Evolutionary conservation across 2,888 invertebrate genomes (phyloP), one percentile per base, ranked within the genome.

Genomic region (Perdita meconis): DNA sequence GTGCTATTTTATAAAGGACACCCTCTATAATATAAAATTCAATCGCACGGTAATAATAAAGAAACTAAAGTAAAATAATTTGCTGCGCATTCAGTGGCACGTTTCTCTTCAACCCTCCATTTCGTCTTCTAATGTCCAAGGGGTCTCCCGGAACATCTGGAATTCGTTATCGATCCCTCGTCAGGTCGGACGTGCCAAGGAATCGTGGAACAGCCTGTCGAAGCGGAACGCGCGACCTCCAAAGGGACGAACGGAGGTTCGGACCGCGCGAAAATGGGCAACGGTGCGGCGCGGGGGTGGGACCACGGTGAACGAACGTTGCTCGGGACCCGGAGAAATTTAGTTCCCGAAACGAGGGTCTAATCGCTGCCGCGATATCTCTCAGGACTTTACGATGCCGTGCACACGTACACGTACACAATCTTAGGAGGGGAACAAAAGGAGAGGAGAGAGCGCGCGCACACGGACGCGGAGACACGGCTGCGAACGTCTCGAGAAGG

Each of bases 271-370:
- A 59, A 51, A 70, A 65, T 38, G 60, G 56, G 30, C 59, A 69
- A n/a, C 40, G 13, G n/a, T 16, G 38, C n/a, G n/a, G 19, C 2
- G 44, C 16, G 19, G 40, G 51, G 50, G 40, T 16, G 57, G 59
- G 42, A 16, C 8, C n/a, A 0, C 22, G 30, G 26, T 30, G 53
- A 10, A 42, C 44, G 42, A 64, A 76, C 71, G 78, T 67, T 71
- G 64, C 44, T 38, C 56, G 57, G 63, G 69, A 76, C 69, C 77
- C 64, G 70, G 64, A 55, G 85, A 81, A 85, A 85, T 85, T 85
- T 85, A 85, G 84, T 87, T 88, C 82, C 71, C 87, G 82, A 88
- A 88, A 88, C 88, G 88, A 88, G 89, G 88, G 88, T 88, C 88
- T 88, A 88, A 88, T 88, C 88, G 88, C 78, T 83, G 84, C 73